Conservation (phyloP, 2,797 vertebrate genomes). For the Polyboroides typus region DNA sequence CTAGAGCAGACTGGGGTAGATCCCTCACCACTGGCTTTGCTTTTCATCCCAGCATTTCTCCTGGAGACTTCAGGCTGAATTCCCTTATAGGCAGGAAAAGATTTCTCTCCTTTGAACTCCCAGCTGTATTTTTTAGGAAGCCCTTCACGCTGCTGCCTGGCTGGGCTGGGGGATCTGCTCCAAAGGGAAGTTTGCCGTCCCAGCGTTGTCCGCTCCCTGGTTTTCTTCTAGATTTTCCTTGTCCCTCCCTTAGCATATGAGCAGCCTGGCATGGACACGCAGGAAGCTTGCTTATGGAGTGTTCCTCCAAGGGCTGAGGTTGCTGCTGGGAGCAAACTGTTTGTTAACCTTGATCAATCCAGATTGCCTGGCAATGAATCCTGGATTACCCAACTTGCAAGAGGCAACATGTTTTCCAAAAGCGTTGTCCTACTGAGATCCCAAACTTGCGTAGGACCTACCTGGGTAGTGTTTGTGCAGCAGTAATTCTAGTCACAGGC, state of each 20-base stretch:
- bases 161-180: neutral
- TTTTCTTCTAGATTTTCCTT: neutral
- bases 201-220: neutral
- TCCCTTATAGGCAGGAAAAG: neutral
- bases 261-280: neutral
- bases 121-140: neutral
- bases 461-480: neutral
- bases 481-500: neutral
- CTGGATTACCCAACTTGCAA: neutral
- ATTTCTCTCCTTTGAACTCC: neutral
- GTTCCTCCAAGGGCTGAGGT: neutral
- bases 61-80: neutral
- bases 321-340: neutral
- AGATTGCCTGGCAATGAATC: neutral
- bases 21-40: neutral
- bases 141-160: neutral
- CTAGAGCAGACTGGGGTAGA: neutral
- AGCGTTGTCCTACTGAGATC: neutral
- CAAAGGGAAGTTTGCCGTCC: neutral
- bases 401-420: neutral
- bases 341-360: neutral
- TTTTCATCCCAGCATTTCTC: neutral
- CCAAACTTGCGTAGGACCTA: neutral
- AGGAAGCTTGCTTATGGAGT: neutral
- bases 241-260: neutral